These are phyloP conservation scores for Papilio protenor DNA, from an alignment of 2,888 invertebrate genomes.

Conservation along the genomic window DNA sequence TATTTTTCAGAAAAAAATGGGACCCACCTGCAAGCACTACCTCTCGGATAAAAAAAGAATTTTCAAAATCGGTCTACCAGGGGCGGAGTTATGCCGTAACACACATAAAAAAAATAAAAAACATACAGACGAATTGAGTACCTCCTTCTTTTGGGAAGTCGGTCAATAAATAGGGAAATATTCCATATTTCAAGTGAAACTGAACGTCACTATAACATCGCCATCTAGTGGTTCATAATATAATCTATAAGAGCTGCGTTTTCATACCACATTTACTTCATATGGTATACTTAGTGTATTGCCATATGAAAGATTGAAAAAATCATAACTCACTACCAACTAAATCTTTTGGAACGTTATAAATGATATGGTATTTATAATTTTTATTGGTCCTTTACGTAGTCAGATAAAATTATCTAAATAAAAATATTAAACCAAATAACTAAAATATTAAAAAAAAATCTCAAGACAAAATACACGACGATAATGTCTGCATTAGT, in stretches of 20 bases:
- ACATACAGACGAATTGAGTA: no score
- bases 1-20: no score
- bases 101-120: no score
- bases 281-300: no score
- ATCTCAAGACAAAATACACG: not conserved
- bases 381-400: not conserved
- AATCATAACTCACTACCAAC: not conserved
- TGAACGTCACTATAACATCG: not conserved
- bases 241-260: not conserved
- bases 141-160: no score
- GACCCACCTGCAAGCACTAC: no score
- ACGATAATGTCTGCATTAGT: no score
- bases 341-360: not conserved
- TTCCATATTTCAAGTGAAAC: not conserved
- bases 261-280: not conserved
- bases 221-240: not conserved
- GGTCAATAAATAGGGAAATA: no score
- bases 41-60: no score
- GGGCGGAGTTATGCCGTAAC: no score
- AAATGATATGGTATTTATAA: not conserved
- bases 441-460: not conserved
- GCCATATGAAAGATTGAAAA: not conserved
- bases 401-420: not conserved
- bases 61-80: no score
- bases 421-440: not conserved